Evolutionary conservation across 2,888 invertebrate genomes (phyloP).

Genomic region (Apocheima hispidaria): DNA sequence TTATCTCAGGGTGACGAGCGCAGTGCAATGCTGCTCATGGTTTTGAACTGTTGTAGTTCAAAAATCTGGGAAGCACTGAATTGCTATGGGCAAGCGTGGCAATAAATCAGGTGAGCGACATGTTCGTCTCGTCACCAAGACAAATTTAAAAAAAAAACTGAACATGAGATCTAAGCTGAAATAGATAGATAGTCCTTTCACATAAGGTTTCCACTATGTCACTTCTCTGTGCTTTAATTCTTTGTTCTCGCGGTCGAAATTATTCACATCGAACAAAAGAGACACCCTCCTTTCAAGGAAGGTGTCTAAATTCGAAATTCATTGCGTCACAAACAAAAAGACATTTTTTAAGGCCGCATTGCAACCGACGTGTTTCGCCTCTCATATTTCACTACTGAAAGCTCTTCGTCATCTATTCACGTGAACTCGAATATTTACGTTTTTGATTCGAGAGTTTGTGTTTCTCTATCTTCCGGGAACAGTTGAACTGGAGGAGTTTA

Average conservation of each 20-base stretch:
- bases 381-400: conserved; percentile 60
- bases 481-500: conserved; percentile 1
- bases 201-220: background rate
- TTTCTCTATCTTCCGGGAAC: conserved; percentile 21
- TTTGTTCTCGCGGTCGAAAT: conserved; percentile 54
- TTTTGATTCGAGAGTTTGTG: conserved; percentile 31
- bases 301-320: conserved; percentile 76
- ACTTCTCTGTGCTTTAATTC: conserved; percentile 16
- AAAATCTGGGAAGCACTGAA: no score
- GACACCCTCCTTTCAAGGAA: conserved; percentile 67
- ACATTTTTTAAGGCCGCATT: conserved; percentile 66
- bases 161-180: no score
- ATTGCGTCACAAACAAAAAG: conserved; percentile 78
- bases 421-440: conserved; percentile 29
- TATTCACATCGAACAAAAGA: conserved; percentile 73
- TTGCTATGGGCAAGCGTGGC: no score
- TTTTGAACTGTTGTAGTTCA: no score
- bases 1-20: no score
- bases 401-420: conserved; percentile 45
- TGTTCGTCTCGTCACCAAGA: no score
- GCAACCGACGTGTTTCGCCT: conserved; percentile 46
- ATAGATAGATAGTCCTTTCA: no score
- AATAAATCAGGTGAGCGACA: no score
- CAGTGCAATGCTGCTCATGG: no score
- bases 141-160: no score